These are phyloP conservation scores for Puffinus mauretanicus DNA, from an alignment of 2,113 vertebrate species.

Conservation along the genomic window DNA sequence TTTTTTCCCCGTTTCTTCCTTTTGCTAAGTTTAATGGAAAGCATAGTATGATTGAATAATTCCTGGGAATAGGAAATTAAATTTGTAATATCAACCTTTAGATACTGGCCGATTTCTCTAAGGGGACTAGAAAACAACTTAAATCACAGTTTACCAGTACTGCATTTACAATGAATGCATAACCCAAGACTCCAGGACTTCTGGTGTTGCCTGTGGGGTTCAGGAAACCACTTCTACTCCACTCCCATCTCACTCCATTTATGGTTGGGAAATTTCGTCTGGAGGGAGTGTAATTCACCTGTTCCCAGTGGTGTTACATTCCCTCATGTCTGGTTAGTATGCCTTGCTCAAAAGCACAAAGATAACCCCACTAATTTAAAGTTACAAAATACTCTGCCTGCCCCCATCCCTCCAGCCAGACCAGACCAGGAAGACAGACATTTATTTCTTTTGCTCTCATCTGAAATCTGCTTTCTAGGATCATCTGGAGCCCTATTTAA, in stretches of 20 bases:
- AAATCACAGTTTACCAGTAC: background rate
- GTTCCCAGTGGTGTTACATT: background rate
- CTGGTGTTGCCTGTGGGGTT: background rate
- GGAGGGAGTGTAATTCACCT: background rate
- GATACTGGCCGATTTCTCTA: background rate
- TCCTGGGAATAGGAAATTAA: background rate
- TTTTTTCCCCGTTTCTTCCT: background rate
- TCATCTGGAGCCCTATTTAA: background rate
- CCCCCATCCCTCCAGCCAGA: background rate
- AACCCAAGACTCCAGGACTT: background rate
- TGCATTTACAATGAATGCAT: background rate
- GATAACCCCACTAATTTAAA: background rate
- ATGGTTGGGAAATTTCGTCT: background rate
- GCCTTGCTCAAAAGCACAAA: background rate
- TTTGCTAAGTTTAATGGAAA: background rate
- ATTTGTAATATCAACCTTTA: background rate
- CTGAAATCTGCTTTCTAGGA: background rate
- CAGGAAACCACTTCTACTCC: background rate
- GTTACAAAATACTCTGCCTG: background rate
- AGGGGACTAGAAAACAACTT: background rate
- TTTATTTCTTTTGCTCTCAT: background rate
- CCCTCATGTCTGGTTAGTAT: background rate
- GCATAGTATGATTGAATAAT: background rate
- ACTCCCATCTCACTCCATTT: background rate
- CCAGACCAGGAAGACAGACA: background rate